Evolutionary conservation across 1,140 invertebrate genomes (phyloP).

Genomic region (Trichonephila clavata): DNA sequence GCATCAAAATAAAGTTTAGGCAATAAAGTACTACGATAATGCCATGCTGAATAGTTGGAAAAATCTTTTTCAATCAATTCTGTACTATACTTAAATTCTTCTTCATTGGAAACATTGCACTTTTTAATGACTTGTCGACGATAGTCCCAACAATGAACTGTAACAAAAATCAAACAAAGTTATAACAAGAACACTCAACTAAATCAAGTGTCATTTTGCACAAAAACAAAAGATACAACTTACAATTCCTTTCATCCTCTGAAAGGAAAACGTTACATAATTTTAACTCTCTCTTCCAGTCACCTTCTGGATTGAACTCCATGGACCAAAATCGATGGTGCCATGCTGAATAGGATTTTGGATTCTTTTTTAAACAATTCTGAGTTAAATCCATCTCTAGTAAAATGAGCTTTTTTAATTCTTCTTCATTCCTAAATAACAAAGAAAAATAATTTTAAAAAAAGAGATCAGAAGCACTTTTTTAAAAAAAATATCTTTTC

Average conservation of each 20-base stretch:
- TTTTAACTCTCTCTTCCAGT: constrained; percentile 91
- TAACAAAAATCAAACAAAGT: constrained; percentile 46
- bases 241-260: constrained; percentile 97
- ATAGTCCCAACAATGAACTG: constrained; percentile 98
- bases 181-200: too few relatives aligned
- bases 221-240: constrained; percentile 80
- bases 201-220: too few relatives aligned
- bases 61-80: constrained; percentile 94
- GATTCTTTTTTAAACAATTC: constrained; percentile 83
- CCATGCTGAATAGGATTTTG: constrained; percentile 96
- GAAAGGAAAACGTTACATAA: constrained; percentile 93
- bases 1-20: constrained; percentile 86
- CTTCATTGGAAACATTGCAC: constrained; percentile 85
- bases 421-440: constrained; percentile 80
- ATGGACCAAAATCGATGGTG: constrained; percentile 95
- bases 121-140: constrained; percentile 88
- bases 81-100: constrained; percentile 91
- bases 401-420: constrained; percentile 84
- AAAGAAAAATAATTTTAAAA: too few relatives aligned
- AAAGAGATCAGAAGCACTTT: too few relatives aligned
- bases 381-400: constrained; percentile 92
- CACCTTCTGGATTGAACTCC: constrained; percentile 86
- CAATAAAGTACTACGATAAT: constrained; percentile 95
- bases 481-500: too few relatives aligned
- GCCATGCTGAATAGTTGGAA: constrained; percentile 99